A percentile compares a stretch with the other conserved stretches of the same genome.
Conservation (phyloP, 2,113 vertebrate species). For the Andinoacara biseriatus region DNA sequence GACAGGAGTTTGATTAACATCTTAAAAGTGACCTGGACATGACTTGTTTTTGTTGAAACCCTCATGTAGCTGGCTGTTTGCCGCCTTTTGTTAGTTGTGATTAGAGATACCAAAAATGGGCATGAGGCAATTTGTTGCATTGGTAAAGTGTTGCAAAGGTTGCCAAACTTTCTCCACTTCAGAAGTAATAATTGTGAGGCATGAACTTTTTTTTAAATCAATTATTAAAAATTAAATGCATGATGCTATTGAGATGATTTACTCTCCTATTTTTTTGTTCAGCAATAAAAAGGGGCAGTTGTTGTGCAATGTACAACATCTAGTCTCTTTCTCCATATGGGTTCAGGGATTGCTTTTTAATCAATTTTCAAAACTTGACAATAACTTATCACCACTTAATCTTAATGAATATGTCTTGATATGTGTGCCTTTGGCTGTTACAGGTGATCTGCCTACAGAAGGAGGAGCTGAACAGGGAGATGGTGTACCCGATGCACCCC, state of each 20-base stretch:
- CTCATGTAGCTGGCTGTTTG: not conserved
- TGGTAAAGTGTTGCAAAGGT: not conserved
- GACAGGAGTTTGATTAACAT: constrained; percentile 16
- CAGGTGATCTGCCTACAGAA: constrained; percentile 82
- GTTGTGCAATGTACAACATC: too few relatives aligned
- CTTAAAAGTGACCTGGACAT: not conserved
- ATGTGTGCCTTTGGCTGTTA: constrained; percentile 19
- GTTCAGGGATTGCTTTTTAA: not conserved
- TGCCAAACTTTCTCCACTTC: not conserved
- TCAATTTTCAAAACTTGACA: not conserved
- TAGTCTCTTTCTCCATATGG: not conserved
- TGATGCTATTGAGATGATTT: rapidly evolving
- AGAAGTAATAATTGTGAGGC: not conserved
- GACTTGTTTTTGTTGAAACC: not conserved
- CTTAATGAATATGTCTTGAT: not conserved
- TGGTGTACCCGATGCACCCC: constrained; percentile 85
- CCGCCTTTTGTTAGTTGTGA: not conserved
- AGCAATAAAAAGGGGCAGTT: not conserved
- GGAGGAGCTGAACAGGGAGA: constrained; percentile 79
- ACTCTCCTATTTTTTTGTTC: not conserved
- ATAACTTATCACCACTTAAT: not conserved
- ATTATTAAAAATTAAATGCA: not conserved
- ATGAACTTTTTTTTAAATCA: not conserved
- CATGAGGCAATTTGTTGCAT: not conserved
- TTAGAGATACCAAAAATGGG: not conserved